Conservation (phyloP, 2,113 vertebrate species). For the Apaloderma vittatum region DNA sequence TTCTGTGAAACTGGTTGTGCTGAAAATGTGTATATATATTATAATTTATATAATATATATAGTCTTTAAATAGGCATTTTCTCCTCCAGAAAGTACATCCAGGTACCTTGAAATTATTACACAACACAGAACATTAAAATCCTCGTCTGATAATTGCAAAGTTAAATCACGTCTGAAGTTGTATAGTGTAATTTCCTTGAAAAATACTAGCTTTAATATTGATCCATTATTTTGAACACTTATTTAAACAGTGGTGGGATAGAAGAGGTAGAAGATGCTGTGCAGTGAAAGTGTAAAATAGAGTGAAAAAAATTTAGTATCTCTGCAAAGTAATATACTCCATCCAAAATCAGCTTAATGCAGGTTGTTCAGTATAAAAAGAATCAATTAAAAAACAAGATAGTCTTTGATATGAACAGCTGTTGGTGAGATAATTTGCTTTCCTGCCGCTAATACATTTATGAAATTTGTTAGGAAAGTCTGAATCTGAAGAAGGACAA, state of each 20-base stretch:
- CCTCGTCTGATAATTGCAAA: neutral
- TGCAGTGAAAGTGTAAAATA: neutral
- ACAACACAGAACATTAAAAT: neutral
- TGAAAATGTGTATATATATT: neutral
- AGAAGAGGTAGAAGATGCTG: neutral
- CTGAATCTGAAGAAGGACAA: constrained; percentile 76
- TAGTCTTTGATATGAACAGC: constrained; percentile 41
- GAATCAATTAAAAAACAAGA: neutral
- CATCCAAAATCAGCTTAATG: constrained; percentile 13
- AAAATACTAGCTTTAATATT: neutral
- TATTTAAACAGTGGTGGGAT: neutral
- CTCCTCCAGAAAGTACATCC: neutral
- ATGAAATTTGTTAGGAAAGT: constrained; percentile 80
- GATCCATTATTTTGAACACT: neutral
- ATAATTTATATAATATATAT: too few species aligned
- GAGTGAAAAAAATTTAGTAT: neutral
- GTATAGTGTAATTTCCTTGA: neutral
- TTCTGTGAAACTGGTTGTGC: neutral
- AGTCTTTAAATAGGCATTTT: neutral
- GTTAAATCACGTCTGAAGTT: neutral
- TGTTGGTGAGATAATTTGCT: constrained; percentile 75
- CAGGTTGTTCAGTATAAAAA: constrained; percentile 18
- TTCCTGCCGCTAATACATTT: constrained; percentile 61
- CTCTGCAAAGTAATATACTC: neutral
- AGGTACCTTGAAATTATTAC: neutral